phyloP scores from a whole-genome alignment of 1,140 invertebrate species.

The Zelostemma sp. region DNA sequence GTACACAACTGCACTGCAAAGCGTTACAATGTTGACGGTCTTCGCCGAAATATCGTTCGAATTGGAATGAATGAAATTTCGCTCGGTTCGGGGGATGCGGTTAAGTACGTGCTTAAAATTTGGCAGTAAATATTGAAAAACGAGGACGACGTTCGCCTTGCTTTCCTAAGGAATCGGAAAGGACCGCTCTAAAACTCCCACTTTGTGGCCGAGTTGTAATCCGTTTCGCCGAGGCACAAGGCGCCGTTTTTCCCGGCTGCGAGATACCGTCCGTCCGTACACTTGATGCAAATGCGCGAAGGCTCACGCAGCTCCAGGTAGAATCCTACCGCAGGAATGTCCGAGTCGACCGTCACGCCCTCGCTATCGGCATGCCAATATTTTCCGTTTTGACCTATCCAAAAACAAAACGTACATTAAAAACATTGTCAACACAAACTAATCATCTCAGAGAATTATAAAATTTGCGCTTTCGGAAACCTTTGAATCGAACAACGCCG shows the following conservation, averaged over 20 bases:
- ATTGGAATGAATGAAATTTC: constrained; percentile 44
- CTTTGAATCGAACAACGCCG: constrained; percentile 93
- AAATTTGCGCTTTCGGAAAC: too few species aligned
- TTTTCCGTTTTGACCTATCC: constrained; percentile 89
- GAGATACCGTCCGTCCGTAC: constrained; percentile 83
- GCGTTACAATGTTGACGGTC: constrained; percentile 31
- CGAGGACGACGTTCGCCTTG: constrained; percentile 9
- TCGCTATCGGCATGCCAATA: constrained; percentile 94
- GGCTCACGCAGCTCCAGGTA: constrained; percentile 93
- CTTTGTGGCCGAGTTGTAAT: constrained; percentile 85
- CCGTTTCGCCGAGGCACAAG: constrained; percentile 85
- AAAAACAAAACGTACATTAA: background rate
- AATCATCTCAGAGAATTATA: too few species aligned
- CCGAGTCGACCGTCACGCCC: constrained; percentile 87
- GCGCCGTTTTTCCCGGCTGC: constrained; percentile 95
- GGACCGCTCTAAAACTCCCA: constrained; percentile 89
- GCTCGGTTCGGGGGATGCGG: constrained; percentile 23
- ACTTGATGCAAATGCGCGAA: constrained; percentile 91
- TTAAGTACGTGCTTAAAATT: constrained; percentile 44
- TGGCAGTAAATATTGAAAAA: constrained; percentile 31
- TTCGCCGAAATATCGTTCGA: constrained; percentile 32
- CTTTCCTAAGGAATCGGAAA: constrained; percentile 4
- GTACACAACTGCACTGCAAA: constrained; percentile 19
- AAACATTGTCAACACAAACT: too few species aligned
- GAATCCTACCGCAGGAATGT: constrained; percentile 86